Conservation (phyloP, 1,140 invertebrate species). For the Nasonia giraulti region DNA sequence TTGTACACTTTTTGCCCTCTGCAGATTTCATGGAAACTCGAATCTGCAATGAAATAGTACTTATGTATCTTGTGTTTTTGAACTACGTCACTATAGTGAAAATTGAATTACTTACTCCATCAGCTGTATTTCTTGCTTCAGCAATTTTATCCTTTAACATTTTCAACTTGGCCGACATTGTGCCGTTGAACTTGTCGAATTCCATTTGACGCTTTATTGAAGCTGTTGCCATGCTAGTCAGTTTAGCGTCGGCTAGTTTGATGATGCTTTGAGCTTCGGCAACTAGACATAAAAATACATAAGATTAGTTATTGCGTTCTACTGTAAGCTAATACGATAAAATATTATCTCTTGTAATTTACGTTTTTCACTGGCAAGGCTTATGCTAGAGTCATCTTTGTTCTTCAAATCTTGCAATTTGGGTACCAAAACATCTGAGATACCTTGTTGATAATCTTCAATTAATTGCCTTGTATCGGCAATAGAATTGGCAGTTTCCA, state of each 20-base stretch:
- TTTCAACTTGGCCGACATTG: conserved; percentile 78
- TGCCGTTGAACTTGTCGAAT: conserved; percentile 78
- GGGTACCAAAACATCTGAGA: conserved; percentile 68
- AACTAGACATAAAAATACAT: conserved; percentile 65
- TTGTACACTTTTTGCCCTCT: conserved; percentile 79
- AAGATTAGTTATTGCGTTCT: not conserved
- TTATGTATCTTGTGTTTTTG: conserved; percentile 29
- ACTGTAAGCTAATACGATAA: not conserved
- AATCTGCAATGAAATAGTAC: conserved; percentile 77
- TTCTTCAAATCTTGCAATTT: conserved; percentile 75
- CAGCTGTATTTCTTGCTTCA: conserved; percentile 86
- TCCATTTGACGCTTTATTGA: conserved; percentile 75
- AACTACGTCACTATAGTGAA: not conserved
- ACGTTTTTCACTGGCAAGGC: conserved; percentile 70
- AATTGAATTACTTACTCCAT: conserved; percentile 78
- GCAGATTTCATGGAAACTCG: conserved; percentile 83
- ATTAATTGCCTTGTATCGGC: conserved; percentile 71
- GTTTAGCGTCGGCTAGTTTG: conserved; percentile 74
- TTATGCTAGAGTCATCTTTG: conserved; percentile 76
- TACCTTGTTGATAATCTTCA: conserved; percentile 65
- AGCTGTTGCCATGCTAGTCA: conserved; percentile 74
- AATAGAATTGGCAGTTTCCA: conserved; percentile 61
- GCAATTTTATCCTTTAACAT: conserved; percentile 83
- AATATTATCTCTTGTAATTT: conserved; percentile 38
- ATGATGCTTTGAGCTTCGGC: conserved; percentile 77